Percentiles rank a stretch among this genome's conserved stretches.
Evolutionary conservation across 2,113 vertebrate species (phyloP).

Genomic region (Chascanopsetta lugubris): DNA sequence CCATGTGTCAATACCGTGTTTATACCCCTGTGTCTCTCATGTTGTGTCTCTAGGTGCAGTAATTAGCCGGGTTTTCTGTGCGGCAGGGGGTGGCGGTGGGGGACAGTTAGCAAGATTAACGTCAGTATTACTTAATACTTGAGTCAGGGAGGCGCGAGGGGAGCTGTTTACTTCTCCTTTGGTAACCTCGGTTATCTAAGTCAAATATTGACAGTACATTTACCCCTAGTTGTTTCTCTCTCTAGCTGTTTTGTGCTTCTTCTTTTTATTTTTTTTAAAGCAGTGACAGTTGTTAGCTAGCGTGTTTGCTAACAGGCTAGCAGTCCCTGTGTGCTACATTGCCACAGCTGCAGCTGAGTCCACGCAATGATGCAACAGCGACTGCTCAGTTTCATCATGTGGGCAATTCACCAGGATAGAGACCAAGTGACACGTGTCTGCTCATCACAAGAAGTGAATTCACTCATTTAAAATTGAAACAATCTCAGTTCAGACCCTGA

Average conservation of each 20-base stretch:
- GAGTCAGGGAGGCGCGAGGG: not conserved
- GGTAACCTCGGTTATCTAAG: not conserved
- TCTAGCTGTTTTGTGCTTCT: not conserved
- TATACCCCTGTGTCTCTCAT: not conserved
- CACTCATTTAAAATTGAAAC: no score
- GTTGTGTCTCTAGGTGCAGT: not conserved
- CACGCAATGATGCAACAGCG: slow-evolving; percentile 76
- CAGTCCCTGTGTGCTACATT: not conserved
- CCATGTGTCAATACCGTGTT: fast-evolving
- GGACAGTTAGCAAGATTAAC: slow-evolving; percentile 25
- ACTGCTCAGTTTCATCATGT: slow-evolving; percentile 72
- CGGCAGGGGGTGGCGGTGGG: no score
- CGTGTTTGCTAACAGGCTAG: slow-evolving; percentile 38
- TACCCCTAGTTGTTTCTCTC: not conserved
- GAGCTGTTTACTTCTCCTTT: not conserved
- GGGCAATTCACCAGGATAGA: not conserved
- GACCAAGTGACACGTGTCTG: not conserved
- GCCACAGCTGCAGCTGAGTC: slow-evolving; percentile 24
- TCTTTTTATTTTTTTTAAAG: not conserved
- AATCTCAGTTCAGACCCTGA: no score
- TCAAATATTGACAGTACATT: not conserved
- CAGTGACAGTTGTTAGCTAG: not conserved
- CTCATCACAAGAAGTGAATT: not conserved
- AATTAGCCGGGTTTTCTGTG: not conserved
- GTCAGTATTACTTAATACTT: not conserved